These are phyloP conservation scores for Plectropomus leopardus DNA, from an alignment of 2,113 vertebrate species.

Conservation along the genomic window DNA sequence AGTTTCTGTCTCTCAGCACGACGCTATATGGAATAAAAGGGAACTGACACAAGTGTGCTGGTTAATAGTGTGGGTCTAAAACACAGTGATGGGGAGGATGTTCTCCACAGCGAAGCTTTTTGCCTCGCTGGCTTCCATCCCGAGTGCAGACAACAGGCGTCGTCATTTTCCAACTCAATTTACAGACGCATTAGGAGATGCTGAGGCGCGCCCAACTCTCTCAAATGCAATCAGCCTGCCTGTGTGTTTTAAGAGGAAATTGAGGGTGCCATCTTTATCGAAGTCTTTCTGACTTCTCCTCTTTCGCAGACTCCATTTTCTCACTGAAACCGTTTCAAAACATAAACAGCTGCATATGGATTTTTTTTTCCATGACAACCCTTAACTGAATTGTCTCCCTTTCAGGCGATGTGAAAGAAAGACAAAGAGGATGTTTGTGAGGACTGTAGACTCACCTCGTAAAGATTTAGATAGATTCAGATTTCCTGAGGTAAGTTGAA, in stretches of 20 bases:
- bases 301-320: constrained; percentile 5
- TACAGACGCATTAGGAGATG: constrained; percentile 81
- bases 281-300: constrained; percentile 59
- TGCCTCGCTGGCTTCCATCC: constrained; percentile 69
- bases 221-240: constrained; percentile 80
- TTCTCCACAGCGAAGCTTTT: constrained; percentile 61
- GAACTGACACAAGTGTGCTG: constrained; percentile 59
- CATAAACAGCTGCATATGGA: constrained; percentile 16
- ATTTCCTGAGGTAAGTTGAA: constrained; percentile 49
- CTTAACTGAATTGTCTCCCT: constrained; percentile 29
- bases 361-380: constrained; percentile 7
- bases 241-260: constrained; percentile 77
- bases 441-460: background rate
- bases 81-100: constrained; percentile 42
- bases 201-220: constrained; percentile 76
- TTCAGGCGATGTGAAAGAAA: constrained; percentile 25
- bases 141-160: constrained; percentile 77
- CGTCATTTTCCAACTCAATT: constrained; percentile 83
- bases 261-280: constrained; percentile 70
- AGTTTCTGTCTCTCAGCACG: constrained; percentile 18
- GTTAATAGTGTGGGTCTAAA: constrained; percentile 55
- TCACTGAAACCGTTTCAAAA: constrained; percentile 12
- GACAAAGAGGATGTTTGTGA: constrained; percentile 12
- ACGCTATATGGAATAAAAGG: constrained; percentile 5
- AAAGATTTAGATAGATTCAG: constrained; percentile 37